phyloP scores from a whole-genome alignment of 1,140 invertebrate genomes.

The Cydia strobilella region DNA sequence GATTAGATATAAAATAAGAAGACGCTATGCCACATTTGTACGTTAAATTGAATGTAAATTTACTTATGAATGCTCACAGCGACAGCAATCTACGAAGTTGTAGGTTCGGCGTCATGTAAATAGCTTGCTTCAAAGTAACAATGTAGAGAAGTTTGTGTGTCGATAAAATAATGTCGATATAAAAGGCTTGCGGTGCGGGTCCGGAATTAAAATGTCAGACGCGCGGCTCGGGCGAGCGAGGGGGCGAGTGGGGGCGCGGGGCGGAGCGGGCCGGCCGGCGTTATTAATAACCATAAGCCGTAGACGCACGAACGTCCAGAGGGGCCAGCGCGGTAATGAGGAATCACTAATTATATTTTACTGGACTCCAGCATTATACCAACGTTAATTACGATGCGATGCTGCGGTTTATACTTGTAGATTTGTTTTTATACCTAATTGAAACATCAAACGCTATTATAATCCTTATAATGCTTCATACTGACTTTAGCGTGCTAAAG shows the following conservation, averaged over 20 bases:
- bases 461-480: not conserved
- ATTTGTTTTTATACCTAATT: not conserved
- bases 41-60: not conserved
- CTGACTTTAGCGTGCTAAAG: not conserved
- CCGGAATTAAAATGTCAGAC: slow-evolving; percentile 80
- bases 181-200: slow-evolving; percentile 62
- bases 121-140: slow-evolving; percentile 5
- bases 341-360: slow-evolving; percentile 80
- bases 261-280: slow-evolving; percentile 55
- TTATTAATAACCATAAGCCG: slow-evolving; percentile 80
- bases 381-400: slow-evolving; percentile 55
- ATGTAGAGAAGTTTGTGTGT: slow-evolving; percentile 49
- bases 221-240: slow-evolving; percentile 67
- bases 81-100: slow-evolving; percentile 12
- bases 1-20: no score
- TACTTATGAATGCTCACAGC: not conserved
- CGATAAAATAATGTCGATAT: slow-evolving; percentile 71
- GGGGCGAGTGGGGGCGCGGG: slow-evolving; percentile 41
- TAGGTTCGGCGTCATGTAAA: slow-evolving; percentile 25
- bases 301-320: slow-evolving; percentile 78
- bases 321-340: slow-evolving; percentile 77
- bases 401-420: not conserved
- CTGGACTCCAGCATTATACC: slow-evolving; percentile 72
- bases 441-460: not conserved
- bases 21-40: not conserved